phyloP scores from a whole-genome alignment of 35 echinoderm and acorn worm genomes.

The Apostichopus californicus region DNA sequence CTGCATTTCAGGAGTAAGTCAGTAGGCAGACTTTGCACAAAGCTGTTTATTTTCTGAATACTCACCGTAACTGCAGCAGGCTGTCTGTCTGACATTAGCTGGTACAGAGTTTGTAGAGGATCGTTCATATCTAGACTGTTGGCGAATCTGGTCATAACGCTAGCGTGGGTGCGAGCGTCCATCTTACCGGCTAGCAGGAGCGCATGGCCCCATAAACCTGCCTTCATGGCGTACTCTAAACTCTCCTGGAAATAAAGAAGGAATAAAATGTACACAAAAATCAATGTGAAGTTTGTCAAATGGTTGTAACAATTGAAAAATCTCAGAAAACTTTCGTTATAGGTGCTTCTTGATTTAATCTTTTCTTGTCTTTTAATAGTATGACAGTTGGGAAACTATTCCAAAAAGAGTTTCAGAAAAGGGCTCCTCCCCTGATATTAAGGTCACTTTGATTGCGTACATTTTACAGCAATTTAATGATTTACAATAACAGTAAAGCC shows the following conservation, averaged over 20 bases:
- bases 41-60: background rate
- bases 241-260: constrained; percentile 68
- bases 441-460: too few relatives aligned
- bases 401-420: too few relatives aligned
- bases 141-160: constrained; percentile 99
- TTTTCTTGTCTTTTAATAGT: too few relatives aligned
- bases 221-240: constrained; percentile 86
- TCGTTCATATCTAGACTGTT: constrained; percentile 94
- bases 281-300: background rate
- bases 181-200: constrained; percentile 90
- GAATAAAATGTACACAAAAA: background rate
- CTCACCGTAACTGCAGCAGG: constrained; percentile 96
- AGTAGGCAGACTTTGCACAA: background rate
- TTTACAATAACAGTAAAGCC: too few relatives aligned
- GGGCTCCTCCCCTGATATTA: too few relatives aligned
- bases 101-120: constrained; percentile 94
- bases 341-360: too few relatives aligned
- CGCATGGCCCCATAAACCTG: constrained; percentile 90
- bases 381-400: too few relatives aligned
- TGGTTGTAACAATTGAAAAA: background rate
- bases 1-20: too few relatives aligned
- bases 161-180: constrained; percentile 88
- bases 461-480: too few relatives aligned
- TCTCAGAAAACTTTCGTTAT: too few relatives aligned
- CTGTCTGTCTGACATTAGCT: constrained; percentile 97